phyloP scores from a whole-genome alignment of 2,888 invertebrate species.

The Rambutsinella grinnellia region DNA sequence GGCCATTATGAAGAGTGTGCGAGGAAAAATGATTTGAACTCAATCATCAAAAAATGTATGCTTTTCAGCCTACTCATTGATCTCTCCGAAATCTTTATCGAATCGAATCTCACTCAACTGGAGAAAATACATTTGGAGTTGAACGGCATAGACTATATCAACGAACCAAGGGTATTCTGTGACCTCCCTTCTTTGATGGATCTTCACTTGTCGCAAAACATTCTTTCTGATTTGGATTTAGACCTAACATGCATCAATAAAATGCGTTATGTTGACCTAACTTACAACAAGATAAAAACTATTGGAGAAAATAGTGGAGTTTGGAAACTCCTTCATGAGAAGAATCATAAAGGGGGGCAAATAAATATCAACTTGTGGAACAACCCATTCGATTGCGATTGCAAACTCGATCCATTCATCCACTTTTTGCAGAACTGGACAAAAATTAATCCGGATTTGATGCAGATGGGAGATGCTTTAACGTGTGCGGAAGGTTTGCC shows the following conservation, averaged over 20 bases:
- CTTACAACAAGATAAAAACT: constrained; percentile 76
- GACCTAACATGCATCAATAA: constrained; percentile 77
- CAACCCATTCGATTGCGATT: constrained; percentile 80
- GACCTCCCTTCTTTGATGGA: constrained; percentile 77
- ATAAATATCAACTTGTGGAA: constrained; percentile 74
- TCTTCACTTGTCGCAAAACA: constrained; percentile 77
- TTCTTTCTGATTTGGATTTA: constrained; percentile 72
- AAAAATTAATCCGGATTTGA: constrained; percentile 37
- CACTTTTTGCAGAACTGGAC: constrained; percentile 74
- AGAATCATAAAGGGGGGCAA: constrained; percentile 66
- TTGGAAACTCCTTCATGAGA: constrained; percentile 49
- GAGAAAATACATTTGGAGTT: constrained; percentile 82
- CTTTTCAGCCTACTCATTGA: constrained; percentile 68
- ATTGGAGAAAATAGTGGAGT: constrained; percentile 71
- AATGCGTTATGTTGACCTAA: constrained; percentile 78
- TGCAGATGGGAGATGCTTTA: constrained; percentile 73
- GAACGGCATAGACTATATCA: constrained; percentile 79
- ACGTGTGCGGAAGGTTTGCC: constrained; percentile 71
- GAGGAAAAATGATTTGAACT: too few relatives aligned
- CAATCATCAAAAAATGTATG: too few relatives aligned
- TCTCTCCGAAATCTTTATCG: constrained; percentile 79
- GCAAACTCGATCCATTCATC: constrained; percentile 73
- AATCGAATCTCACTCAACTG: constrained; percentile 75
- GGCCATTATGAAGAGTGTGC: too few relatives aligned
- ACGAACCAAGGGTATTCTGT: constrained; percentile 78